These are phyloP conservation scores for Muntiacus muntjak DNA, from an alignment of 2,113 vertebrate genomes.

Conservation along the genomic window DNA sequence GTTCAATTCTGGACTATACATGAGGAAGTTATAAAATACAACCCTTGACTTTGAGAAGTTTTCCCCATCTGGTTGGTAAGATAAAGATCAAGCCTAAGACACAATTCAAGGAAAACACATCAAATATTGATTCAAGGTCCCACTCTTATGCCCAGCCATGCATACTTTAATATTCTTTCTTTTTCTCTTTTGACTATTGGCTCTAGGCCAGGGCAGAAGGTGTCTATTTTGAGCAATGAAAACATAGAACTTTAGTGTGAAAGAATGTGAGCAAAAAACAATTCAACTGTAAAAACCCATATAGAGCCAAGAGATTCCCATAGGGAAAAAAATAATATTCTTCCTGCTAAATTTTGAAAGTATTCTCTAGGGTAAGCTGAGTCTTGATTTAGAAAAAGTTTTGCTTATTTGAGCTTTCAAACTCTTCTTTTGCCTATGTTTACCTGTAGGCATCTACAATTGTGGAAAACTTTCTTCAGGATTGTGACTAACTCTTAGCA, in stretches of 20 bases:
- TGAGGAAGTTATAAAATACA: background rate
- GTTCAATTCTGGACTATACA: background rate
- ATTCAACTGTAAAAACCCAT: background rate
- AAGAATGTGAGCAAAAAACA: background rate
- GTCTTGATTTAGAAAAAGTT: background rate
- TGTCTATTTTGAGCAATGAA: conserved; percentile 1
- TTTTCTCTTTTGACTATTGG: background rate
- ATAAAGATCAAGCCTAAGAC: background rate
- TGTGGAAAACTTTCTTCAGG: background rate
- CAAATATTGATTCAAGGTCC: background rate
- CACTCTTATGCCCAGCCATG: background rate
- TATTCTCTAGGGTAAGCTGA: background rate
- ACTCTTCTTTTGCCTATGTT: background rate
- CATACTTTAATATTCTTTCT: background rate
- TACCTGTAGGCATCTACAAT: background rate
- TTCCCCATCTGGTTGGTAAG: background rate
- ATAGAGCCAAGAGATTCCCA: background rate
- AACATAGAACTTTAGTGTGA: background rate
- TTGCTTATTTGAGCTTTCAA: background rate
- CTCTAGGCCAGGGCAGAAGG: background rate
- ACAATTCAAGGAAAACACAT: background rate
- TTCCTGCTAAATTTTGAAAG: background rate
- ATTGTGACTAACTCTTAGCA: background rate
- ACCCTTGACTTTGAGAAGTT: background rate
- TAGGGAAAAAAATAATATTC: background rate